Conservation (phyloP, 2,113 vertebrate species). For the Geococcyx californianus region DNA sequence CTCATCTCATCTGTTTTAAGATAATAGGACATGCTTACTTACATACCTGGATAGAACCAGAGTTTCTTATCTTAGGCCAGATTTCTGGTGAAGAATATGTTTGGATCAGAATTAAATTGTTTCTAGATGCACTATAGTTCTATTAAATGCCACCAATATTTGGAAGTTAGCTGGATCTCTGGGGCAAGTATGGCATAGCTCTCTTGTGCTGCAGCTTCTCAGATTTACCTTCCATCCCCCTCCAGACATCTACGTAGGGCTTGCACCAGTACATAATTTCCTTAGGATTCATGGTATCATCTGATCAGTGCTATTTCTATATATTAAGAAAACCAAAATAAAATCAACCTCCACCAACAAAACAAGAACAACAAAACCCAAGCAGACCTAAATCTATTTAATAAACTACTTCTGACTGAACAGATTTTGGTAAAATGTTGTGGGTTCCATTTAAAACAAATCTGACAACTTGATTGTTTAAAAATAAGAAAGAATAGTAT, state of each 20-base stretch:
- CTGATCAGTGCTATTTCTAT: background rate
- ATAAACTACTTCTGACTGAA: background rate
- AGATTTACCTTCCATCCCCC: background rate
- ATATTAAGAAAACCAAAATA: background rate
- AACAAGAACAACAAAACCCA: background rate
- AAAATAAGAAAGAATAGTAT: background rate
- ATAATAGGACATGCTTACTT: background rate
- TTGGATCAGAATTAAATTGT: background rate
- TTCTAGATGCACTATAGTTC: background rate
- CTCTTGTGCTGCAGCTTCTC: background rate
- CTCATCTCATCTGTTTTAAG: background rate
- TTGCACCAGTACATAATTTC: background rate
- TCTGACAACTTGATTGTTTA: background rate
- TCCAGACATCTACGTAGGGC: background rate
- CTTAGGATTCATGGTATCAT: background rate
- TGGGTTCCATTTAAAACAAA: background rate
- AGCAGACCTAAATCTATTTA: background rate
- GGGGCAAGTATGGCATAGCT: background rate
- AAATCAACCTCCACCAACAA: accelerated
- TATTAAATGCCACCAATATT: background rate
- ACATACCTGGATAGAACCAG: background rate
- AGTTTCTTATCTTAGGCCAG: background rate
- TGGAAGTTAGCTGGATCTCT: background rate
- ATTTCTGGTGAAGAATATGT: background rate
- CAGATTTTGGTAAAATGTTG: background rate